phyloP scores from a whole-genome alignment of 2,113 vertebrate species.

The Daubentonia madagascariensis region DNA sequence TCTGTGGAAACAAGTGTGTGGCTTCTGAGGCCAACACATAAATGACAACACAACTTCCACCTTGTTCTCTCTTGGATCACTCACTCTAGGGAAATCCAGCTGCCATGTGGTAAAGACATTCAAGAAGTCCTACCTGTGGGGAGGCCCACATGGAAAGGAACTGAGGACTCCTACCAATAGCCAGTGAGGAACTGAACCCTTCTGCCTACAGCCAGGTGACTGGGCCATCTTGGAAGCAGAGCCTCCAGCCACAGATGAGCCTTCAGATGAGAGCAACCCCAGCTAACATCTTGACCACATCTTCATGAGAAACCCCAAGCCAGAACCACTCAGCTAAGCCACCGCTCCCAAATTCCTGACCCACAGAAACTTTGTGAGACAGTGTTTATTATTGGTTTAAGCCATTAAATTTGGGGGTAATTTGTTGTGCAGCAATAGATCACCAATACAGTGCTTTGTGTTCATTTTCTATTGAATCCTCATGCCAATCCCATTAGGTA shows the following conservation, averaged over 20 bases:
- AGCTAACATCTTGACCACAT: not conserved
- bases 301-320: not conserved
- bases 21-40: not conserved
- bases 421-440: conserved; percentile 19
- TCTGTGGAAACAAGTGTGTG: conserved; percentile 8
- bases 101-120: not conserved
- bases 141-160: not conserved
- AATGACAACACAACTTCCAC: not conserved
- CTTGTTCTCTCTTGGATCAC: not conserved
- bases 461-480: not conserved
- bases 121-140: not conserved
- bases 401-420: not conserved
- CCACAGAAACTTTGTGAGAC: not conserved
- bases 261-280: not conserved
- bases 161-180: not conserved
- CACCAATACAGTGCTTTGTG: not conserved
- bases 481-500: not conserved
- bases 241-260: not conserved
- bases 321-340: not conserved
- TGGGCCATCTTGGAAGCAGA: not conserved
- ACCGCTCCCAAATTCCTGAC: not conserved
- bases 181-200: not conserved
- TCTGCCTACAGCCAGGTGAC: not conserved
- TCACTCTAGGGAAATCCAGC: not conserved
- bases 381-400: not conserved